A percentile compares a stretch with the other conserved stretches of the same genome.
Conservation (phyloP, 2,888 invertebrate genomes). For the Eristalinus aeneus region DNA sequence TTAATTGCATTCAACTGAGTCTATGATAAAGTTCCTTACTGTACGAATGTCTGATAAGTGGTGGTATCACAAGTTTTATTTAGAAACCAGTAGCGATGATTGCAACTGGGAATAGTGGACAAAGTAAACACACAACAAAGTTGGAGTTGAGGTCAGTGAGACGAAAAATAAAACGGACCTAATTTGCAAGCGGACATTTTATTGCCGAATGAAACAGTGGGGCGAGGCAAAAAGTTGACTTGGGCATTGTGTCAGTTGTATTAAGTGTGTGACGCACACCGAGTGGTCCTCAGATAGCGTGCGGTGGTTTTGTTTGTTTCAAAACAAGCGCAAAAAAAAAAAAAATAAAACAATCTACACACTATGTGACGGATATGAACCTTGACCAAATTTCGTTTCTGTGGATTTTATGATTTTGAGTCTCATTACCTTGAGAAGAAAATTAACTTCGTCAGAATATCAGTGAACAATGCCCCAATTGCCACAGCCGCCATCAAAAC, state of each 20-base stretch:
- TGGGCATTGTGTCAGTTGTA: conserved; percentile 11
- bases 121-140: not conserved
- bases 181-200: not conserved
- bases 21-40: not conserved
- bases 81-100: not conserved
- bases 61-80: not conserved
- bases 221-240: not conserved
- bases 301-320: not conserved
- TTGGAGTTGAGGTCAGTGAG: not conserved
- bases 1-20: not conserved
- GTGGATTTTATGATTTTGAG: too few species aligned
- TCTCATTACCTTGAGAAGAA: too few species aligned
- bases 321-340: too few species aligned
- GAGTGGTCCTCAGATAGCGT: not conserved
- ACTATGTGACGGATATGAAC: not conserved
- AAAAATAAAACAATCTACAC: too few species aligned
- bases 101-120: not conserved
- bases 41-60: not conserved
- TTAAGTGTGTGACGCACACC: not conserved
- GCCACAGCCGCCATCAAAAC: too few species aligned
- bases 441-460: too few species aligned
- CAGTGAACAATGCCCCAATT: too few species aligned
- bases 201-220: not conserved
- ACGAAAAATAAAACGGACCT: not conserved
- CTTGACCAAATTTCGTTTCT: too few species aligned